Evolutionary conservation across 2,888 invertebrate species (phyloP).

Genomic region (Chrysomela aeneicollis): DNA sequence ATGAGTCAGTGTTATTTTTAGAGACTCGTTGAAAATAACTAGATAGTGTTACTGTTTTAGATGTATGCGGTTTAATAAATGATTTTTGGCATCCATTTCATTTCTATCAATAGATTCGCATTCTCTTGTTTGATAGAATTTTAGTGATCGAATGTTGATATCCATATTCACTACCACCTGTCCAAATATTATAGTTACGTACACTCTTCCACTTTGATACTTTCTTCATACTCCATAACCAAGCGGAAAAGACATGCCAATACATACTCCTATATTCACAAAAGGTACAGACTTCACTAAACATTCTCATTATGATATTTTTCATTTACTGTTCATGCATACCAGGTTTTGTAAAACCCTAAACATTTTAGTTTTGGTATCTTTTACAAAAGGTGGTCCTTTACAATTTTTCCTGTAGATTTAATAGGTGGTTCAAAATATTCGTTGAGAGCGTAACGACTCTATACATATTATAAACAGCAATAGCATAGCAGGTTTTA

Average conservation of each 20-base stretch:
- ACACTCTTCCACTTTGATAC: slow-evolving; percentile 31
- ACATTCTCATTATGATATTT: neutral
- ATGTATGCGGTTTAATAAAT: neutral
- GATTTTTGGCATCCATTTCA: slow-evolving; percentile 2
- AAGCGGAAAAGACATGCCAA: slow-evolving; percentile 54
- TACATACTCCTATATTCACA: slow-evolving; percentile 62
- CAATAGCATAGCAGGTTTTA: no score
- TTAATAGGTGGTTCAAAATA: no score
- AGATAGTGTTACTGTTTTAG: neutral
- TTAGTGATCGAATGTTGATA: no score
- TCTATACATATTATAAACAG: no score
- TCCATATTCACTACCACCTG: neutral
- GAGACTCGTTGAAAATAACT: neutral
- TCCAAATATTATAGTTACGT: slow-evolving; percentile 3
- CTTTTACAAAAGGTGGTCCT: no score
- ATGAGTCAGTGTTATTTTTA: neutral
- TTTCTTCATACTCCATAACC: slow-evolving; percentile 14
- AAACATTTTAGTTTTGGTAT: no score
- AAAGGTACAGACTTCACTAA: slow-evolving; percentile 56
- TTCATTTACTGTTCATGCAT: neutral
- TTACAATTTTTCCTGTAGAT: no score
- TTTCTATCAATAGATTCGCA: slow-evolving; percentile 41
- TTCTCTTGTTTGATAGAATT: no score
- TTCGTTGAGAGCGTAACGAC: no score
- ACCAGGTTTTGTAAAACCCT: slow-evolving; percentile 5